phyloP scores from a whole-genome alignment of 2,113 vertebrate genomes.

The Scatophagus argus region DNA sequence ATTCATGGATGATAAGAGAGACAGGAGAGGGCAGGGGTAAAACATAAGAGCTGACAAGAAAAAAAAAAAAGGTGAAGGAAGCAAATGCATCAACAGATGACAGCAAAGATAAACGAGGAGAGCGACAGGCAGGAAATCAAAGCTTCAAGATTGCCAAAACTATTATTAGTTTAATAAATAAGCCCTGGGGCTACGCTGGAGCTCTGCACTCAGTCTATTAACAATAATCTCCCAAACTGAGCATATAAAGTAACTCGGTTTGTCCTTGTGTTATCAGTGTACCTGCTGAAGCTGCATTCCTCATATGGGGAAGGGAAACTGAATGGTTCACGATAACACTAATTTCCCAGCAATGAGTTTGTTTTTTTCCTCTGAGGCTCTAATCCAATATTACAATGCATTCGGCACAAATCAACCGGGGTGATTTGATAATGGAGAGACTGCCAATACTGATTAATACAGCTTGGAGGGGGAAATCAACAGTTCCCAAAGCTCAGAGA shows the following conservation, averaged over 20 bases:
- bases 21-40: constrained; percentile 44
- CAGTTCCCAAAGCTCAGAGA: constrained; percentile 30
- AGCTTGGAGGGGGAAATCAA: constrained; percentile 52
- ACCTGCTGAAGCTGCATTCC: constrained; percentile 30
- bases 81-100: constrained; percentile 48
- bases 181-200: not conserved
- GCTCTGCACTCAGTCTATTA: constrained; percentile 31
- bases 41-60: constrained; percentile 49
- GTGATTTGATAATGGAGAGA: constrained; percentile 66
- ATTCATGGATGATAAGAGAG: constrained; percentile 53
- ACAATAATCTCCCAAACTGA: constrained; percentile 37
- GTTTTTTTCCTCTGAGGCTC: constrained; percentile 50
- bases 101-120: constrained; percentile 43
- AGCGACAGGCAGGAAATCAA: constrained; percentile 47
- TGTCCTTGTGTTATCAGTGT: constrained; percentile 43
- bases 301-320: constrained; percentile 43
- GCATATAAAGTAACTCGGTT: constrained; percentile 30
- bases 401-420: constrained; percentile 39
- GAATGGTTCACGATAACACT: constrained; percentile 35
- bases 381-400: constrained; percentile 70
- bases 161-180: constrained; percentile 37
- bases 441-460: constrained; percentile 62
- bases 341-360: constrained; percentile 50
- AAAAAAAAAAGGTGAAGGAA: constrained; percentile 39
- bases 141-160: constrained; percentile 31